A percentile compares a stretch with the other conserved stretches of the same genome.
These are phyloP conservation scores for Mystacides longicornis DNA, from an alignment of 2,888 invertebrate genomes.

Conservation along the genomic window DNA sequence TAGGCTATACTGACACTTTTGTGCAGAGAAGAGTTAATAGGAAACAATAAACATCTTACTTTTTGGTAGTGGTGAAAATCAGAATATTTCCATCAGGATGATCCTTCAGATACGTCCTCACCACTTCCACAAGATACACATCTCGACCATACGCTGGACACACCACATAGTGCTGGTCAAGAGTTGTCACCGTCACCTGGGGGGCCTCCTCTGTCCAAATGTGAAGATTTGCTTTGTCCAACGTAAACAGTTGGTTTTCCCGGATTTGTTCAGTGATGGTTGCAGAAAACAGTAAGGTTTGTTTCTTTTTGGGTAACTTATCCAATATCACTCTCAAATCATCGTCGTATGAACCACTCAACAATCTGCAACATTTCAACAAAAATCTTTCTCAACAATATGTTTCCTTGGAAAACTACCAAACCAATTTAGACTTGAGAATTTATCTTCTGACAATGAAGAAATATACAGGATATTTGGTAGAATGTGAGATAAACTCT, in stretches of 20 bases:
- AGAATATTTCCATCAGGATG: slow-evolving; percentile 78
- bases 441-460: too few species aligned
- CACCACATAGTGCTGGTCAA: slow-evolving; percentile 87
- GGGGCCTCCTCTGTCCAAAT: slow-evolving; percentile 64
- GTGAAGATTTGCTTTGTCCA: slow-evolving; percentile 50
- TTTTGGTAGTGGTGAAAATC: slow-evolving; percentile 94
- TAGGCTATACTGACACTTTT: too few species aligned
- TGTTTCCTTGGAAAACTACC: too few species aligned
- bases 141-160: slow-evolving; percentile 89
- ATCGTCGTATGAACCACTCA: slow-evolving; percentile 73
- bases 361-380: slow-evolving; percentile 36
- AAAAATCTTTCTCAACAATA: too few species aligned
- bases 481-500: too few species aligned
- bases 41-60: slow-evolving; percentile 57
- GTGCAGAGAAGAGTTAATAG: too few species aligned
- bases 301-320: slow-evolving; percentile 67
- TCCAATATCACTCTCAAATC: slow-evolving; percentile 75
- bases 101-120: slow-evolving; percentile 66
- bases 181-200: slow-evolving; percentile 76
- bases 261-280: slow-evolving; percentile 82
- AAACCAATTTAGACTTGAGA: too few species aligned
- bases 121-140: slow-evolving; percentile 79
- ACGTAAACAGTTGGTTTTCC: slow-evolving; percentile 55
- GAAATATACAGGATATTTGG: too few species aligned
- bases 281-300: slow-evolving; percentile 90